Base-by-base conservation (phyloP, 2,113 vertebrate species). In the Odontesthes bonariensis region DNA sequence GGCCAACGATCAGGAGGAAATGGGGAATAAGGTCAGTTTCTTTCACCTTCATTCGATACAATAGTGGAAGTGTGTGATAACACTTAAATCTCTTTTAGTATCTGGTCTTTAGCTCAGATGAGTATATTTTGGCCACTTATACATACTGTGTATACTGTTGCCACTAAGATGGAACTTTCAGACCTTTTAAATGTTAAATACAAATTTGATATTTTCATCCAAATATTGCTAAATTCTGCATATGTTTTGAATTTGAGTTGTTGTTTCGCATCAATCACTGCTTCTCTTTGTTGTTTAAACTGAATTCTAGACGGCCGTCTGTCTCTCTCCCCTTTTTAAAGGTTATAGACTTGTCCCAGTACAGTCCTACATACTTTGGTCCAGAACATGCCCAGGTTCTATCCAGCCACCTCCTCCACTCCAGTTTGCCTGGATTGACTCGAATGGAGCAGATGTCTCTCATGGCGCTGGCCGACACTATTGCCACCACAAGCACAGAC, bases 381-480 rank as follows among this genome's bases (percentile, higher is more conserved):
- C 96, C 96, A 60, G 97, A 99, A 60, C 98, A 99, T 67, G 96
- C 98, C 49, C 96, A 96, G 62, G 96, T 99, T 87, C 93, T 99
- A 67, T 99, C 97, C 68, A 93, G 95, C 80, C 97, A 98, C 86
- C 95, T 99, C 77, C 95, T 98, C 82, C 96, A 97, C 89, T 97
- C 96, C 65, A 98, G 97, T 85, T 93, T 99, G 76, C 98, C 98
- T 78, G 98, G 98, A 49, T 93, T 99, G 84, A 97, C 95, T 14
- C 93, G 97, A 27, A 97, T 98, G 94, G 98, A 99, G 73, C 98
- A 99, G 86, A 99, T 99, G 98, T 99, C 96, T 46, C 85, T 99
- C 76, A 97, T 98, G 97, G 98, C 98, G 0, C 91, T 99, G 59
- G 98, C 96, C 8, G 98, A 99, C 91, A 99, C 97, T 44, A 95